Evolutionary conservation across 2,113 vertebrate genomes (phyloP), one percentile per base, ranked within the genome.

Genomic region (Synodontis membranacea): DNA sequence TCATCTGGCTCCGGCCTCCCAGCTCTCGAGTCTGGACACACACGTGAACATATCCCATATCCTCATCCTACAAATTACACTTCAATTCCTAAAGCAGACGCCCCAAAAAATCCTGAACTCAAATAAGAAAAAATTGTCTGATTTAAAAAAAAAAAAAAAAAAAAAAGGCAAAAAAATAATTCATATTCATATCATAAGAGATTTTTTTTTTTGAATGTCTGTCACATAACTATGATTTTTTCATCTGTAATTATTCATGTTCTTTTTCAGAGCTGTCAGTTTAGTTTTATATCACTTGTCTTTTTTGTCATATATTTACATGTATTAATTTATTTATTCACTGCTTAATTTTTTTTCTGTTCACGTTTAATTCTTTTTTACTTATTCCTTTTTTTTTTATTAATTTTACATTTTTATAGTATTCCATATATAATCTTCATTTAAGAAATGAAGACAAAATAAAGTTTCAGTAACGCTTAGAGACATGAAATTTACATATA

Each of bases 21-120:
- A 56, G 93, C 90, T 58, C 93, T 88, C 68, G 93, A 83, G 48
- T 94, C 95, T 85, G 86, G 87, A 93, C 84, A 88, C 92, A 90
- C 79, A n/a, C n/a, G n/a, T n/a, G n/a, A n/a, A n/a, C n/a, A n/a
- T n/a, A n/a, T n/a, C n/a, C n/a, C n/a, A n/a, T n/a, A n/a, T n/a
- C n/a, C n/a, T n/a, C n/a, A 9, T 50, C 48, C 48, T 50, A 50
- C 48, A 8, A 50, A 50, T 50, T 50, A 50, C 48, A 50, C 48
- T 50, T 5, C 2, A 21, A 14, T 4, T 54, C 15, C 52, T 54
- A 44, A 3, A 44, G 44, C 44, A 44, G 44, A 4, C 2, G 44
- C 44, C 4, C 44, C 2, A 7, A 44, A 44, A 44, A 44, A 44
- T 44, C 4, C 44, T 7, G 3, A 44, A 44, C 44, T 0, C 44